Conservation (phyloP, 2,113 vertebrate species). For the Orycteropus afer region DNA sequence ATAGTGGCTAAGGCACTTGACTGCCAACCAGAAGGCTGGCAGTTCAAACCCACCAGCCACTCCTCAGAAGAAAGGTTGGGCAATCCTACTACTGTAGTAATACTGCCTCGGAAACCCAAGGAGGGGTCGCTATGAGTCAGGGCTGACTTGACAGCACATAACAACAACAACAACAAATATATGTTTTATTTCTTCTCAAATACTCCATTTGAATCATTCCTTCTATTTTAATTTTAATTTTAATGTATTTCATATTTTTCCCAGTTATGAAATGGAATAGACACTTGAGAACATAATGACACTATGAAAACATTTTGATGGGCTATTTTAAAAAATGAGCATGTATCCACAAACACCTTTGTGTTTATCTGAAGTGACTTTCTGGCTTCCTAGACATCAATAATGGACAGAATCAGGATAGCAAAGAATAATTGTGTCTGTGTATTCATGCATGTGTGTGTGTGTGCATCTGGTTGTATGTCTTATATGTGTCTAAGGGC, state of each 20-base stretch:
- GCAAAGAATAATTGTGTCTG: neutral
- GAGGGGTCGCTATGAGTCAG: too few relatives aligned
- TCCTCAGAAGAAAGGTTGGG: too few relatives aligned
- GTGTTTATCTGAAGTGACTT: neutral
- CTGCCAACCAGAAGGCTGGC: too few relatives aligned
- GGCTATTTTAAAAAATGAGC: neutral
- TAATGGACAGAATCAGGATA: neutral
- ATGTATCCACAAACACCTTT: neutral
- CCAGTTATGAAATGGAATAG: neutral
- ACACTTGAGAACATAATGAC: neutral
- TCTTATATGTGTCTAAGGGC: neutral
- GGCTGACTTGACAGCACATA: too few relatives aligned
- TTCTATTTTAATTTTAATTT: neutral
- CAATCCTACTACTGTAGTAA: too few relatives aligned
- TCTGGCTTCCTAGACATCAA: neutral
- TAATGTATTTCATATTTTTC: neutral
- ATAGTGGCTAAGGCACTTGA: too few relatives aligned
- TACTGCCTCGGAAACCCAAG: too few relatives aligned
- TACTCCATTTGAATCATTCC: constrained; percentile 20
- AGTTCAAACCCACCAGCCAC: too few relatives aligned
- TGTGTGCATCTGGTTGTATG: neutral
- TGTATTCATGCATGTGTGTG: neutral
- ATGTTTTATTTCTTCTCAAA: neutral
- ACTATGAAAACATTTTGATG: neutral
- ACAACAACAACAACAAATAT: too few relatives aligned